A percentile compares a stretch with the other conserved stretches of the same genome.
phyloP scores from a whole-genome alignment of 2,113 vertebrate genomes.

The Pterophyllum scalare region DNA sequence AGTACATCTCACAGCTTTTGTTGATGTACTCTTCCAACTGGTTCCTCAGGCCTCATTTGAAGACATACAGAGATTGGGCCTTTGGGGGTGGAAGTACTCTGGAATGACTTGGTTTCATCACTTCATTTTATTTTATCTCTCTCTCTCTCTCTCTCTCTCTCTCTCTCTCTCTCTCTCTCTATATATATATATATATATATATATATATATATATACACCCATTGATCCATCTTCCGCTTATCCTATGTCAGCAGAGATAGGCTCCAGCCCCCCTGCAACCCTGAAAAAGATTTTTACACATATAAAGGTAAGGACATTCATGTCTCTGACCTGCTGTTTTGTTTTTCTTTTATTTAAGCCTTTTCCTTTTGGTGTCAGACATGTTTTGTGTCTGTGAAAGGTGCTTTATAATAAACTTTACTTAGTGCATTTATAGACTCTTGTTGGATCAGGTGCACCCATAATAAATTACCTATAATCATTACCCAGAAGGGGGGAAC shows the following conservation, averaged over 20 bases:
- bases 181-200: no score
- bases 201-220: no score
- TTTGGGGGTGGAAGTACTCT: neutral
- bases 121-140: no score
- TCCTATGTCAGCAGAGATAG: no score
- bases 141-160: no score
- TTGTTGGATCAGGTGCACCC: neutral
- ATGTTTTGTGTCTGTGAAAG: neutral
- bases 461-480: neutral
- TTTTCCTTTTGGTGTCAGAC: neutral
- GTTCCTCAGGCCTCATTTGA: neutral
- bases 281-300: no score
- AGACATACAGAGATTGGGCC: neutral
- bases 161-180: no score
- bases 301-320: neutral
- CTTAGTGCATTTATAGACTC: neutral
- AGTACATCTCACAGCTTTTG: neutral
- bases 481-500: neutral
- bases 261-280: no score
- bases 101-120: neutral
- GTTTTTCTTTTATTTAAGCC: neutral
- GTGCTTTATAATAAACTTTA: neutral
- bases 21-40: neutral
- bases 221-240: no score
- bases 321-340: neutral